Conservation (phyloP, 2,113 vertebrate species). For the Vireo altiloquus region DNA sequence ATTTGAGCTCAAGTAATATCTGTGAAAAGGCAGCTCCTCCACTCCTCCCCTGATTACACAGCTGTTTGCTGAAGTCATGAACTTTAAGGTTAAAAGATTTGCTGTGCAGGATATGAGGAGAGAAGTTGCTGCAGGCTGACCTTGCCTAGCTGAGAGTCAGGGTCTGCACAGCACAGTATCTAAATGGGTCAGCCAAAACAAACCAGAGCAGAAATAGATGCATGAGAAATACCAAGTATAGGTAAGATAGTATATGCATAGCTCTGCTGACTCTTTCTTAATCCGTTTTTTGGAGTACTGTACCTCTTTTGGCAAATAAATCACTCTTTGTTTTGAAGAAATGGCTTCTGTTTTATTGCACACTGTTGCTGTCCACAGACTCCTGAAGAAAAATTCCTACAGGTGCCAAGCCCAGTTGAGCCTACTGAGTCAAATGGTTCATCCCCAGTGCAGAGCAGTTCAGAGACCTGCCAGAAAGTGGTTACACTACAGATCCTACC, state of each 20-base stretch:
- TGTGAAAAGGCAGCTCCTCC: slow-evolving; percentile 35
- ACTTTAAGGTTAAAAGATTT: slow-evolving; percentile 34
- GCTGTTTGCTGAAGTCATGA: slow-evolving; percentile 35
- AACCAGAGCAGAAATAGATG: background rate
- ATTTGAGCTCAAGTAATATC: slow-evolving; percentile 10
- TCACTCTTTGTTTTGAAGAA: slow-evolving; percentile 24
- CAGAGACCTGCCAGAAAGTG: background rate
- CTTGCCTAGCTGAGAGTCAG: background rate
- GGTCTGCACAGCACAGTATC: background rate
- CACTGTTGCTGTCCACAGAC: background rate
- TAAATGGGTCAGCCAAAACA: background rate
- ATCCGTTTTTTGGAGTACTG: background rate
- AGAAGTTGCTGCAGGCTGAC: slow-evolving; percentile 10
- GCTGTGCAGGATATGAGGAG: background rate
- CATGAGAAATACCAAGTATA: background rate
- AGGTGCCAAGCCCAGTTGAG: background rate
- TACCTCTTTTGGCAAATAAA: background rate
- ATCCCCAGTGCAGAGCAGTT: background rate
- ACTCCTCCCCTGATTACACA: slow-evolving; percentile 3
- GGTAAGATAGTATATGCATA: background rate
- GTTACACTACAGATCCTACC: background rate
- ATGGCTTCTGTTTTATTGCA: background rate
- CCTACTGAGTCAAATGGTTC: background rate
- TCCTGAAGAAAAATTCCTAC: background rate
- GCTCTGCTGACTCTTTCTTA: background rate